A percentile compares a stretch with the other conserved stretches of the same genome.
Evolutionary conservation across 1,140 invertebrate species (phyloP).

Genomic region (Drosophila equinoxialis): DNA sequence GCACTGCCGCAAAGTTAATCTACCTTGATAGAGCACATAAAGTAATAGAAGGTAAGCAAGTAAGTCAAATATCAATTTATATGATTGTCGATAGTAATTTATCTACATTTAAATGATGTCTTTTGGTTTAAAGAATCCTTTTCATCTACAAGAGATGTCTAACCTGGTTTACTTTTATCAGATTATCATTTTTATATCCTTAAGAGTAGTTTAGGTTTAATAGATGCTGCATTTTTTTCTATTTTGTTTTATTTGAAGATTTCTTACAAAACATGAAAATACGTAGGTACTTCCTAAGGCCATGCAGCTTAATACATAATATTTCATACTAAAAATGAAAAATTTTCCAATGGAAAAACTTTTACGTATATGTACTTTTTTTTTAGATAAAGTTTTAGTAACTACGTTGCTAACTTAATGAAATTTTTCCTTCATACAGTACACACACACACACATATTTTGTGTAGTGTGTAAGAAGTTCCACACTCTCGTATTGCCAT

Average conservation of each 20-base stretch:
- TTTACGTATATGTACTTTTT: conserved; percentile 39
- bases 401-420: conserved; percentile 65
- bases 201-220: too few species aligned
- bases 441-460: background rate
- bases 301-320: conserved; percentile 1
- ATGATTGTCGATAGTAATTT: background rate
- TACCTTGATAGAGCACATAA: background rate
- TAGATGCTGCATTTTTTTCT: background rate
- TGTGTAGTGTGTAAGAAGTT: conserved; percentile 18
- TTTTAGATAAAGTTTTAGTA: conserved; percentile 18
- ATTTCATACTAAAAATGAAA: conserved; percentile 31
- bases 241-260: background rate
- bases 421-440: conserved; percentile 57
- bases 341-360: conserved; percentile 55
- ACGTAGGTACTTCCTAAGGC: conserved; percentile 13
- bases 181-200: too few species aligned
- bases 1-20: background rate
- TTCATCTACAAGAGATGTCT: too few species aligned
- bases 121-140: too few species aligned
- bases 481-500: background rate
- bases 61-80: conserved; percentile 5
- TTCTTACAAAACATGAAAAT: background rate
- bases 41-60: background rate
- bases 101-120: background rate
- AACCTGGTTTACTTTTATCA: too few species aligned